phyloP scores from a whole-genome alignment of 2,113 vertebrate genomes.

The Platycercus adscitus region DNA sequence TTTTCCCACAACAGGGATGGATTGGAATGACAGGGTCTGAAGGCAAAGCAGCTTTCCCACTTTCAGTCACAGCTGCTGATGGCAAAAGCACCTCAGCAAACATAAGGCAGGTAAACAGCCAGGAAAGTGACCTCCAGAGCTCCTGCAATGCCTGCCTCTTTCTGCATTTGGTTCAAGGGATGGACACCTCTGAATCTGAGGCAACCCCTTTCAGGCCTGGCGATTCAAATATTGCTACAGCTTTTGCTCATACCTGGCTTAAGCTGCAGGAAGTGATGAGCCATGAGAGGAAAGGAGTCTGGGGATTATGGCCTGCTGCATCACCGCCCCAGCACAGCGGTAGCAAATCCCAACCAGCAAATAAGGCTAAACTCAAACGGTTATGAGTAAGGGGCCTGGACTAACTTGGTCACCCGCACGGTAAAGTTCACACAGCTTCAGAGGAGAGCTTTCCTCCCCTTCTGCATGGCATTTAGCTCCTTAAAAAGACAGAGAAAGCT shows the following conservation, averaged over 20 bases:
- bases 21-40: not conserved
- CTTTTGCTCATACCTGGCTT: not conserved
- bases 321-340: not conserved
- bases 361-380: not conserved
- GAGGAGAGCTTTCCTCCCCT: not conserved
- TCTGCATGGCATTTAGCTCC: not conserved
- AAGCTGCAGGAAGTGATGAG: not conserved
- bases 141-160: not conserved
- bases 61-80: not conserved
- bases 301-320: not conserved
- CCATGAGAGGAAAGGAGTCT: not conserved
- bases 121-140: not conserved
- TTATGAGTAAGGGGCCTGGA: not conserved
- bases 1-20: not conserved
- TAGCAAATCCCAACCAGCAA: not conserved
- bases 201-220: not conserved
- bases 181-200: not conserved
- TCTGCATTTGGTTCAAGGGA: not conserved
- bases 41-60: not conserved
- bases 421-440: not conserved
- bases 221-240: not conserved
- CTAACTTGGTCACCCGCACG: not conserved
- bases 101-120: not conserved
- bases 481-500: not conserved
- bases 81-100: not conserved